These are phyloP conservation scores for Ctenosaura bakeri DNA, from an alignment of 2,797 vertebrate genomes.

Conservation along the genomic window DNA sequence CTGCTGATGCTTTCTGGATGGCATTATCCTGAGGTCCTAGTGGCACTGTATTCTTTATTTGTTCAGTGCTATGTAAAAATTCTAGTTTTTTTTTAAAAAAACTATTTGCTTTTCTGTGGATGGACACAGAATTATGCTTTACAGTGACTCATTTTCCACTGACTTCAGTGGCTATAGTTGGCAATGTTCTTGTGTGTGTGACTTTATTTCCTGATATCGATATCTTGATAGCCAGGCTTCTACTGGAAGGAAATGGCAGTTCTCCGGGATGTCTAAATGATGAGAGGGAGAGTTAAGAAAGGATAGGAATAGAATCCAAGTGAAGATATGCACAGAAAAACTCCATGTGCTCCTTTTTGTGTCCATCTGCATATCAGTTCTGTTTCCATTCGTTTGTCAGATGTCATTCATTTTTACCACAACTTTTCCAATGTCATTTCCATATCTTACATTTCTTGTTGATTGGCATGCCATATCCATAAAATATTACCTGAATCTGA, in stretches of 20 bases:
- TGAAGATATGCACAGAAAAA: background rate
- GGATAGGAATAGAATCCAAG: background rate
- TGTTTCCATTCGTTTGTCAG: slow-evolving; percentile 11
- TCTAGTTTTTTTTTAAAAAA: background rate
- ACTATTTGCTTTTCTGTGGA: slow-evolving; percentile 9
- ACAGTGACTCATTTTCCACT: background rate
- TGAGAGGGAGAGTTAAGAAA: background rate
- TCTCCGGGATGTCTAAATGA: background rate
- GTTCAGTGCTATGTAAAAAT: background rate
- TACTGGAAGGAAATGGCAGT: background rate
- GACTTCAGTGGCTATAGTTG: background rate
- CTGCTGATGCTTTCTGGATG: background rate
- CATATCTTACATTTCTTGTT: background rate
- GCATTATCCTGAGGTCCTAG: background rate
- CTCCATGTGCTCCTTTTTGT: background rate
- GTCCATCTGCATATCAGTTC: background rate
- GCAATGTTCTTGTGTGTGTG: background rate
- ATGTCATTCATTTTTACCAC: slow-evolving; percentile 12
- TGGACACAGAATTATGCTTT: background rate
- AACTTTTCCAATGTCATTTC: background rate
- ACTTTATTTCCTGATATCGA: background rate
- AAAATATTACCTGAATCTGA: background rate
- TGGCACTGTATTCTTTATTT: background rate
- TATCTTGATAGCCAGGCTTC: background rate
- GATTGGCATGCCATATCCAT: background rate